Conservation (phyloP, 2,888 invertebrate genomes). For the Polietes domitor region DNA sequence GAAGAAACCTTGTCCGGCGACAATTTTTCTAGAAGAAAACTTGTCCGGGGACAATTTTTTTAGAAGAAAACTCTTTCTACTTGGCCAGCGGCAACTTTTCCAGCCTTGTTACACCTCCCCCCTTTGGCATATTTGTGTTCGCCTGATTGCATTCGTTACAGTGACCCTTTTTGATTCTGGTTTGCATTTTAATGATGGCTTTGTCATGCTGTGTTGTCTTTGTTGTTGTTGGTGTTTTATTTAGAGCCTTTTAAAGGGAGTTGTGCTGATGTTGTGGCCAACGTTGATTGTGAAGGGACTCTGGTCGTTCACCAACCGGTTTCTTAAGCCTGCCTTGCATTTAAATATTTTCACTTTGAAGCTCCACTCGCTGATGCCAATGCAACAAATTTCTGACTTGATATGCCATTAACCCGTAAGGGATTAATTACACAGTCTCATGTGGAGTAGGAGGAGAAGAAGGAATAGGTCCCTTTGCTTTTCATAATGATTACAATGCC, state of each 20-base stretch:
- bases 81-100: no score
- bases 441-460: not conserved
- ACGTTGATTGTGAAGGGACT: not conserved
- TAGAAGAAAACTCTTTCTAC: no score
- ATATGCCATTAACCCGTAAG: conserved; percentile 17
- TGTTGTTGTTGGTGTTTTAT: no score
- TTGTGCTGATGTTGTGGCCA: not conserved
- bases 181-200: conserved; percentile 7
- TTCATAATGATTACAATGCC: conserved; percentile 2
- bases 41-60: no score
- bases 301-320: conserved; percentile 1
- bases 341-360: conserved; percentile 1
- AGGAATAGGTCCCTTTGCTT: not conserved
- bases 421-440: conserved; percentile 38
- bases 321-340: not conserved
- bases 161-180: conserved; percentile 35
- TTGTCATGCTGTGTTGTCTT: not conserved
- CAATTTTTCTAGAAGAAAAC: no score
- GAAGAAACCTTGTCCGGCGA: no score
- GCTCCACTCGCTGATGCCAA: not conserved
- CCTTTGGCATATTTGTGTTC: not conserved
- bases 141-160: conserved; percentile 38
- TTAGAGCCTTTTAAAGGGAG: conserved; percentile 1
- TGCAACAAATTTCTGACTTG: not conserved
- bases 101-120: not conserved